Evolutionary conservation across 2,797 vertebrate species (phyloP).

Genomic region (Pseudomugil gertrudae): DNA sequence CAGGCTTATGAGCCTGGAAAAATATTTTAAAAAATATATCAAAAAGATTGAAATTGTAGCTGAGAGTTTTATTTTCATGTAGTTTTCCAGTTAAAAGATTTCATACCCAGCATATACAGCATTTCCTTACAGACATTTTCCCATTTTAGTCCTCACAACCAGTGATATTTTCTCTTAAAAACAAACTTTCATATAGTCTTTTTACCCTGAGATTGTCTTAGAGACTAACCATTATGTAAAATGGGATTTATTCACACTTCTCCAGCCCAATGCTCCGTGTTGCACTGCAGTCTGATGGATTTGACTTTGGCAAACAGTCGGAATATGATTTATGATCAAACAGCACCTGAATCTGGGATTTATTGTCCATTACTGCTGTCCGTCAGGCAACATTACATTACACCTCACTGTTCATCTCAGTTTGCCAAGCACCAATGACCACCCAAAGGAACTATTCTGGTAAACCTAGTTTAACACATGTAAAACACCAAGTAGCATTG

Average conservation of each 20-base stretch:
- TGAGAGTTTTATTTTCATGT: conserved; percentile 26
- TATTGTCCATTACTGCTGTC: conserved; percentile 82
- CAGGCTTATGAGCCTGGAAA: conserved; percentile 47
- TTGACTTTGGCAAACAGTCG: conserved; percentile 75
- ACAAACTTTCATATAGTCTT: conserved; percentile 47
- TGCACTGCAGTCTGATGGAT: conserved; percentile 74
- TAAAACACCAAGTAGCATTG: conserved; percentile 43
- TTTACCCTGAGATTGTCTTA: conserved; percentile 30
- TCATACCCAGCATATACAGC: conserved; percentile 16
- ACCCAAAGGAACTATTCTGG: conserved; percentile 41
- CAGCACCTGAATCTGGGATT: conserved; percentile 79
- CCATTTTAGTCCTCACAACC: conserved; percentile 26
- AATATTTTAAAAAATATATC: conserved; percentile 61
- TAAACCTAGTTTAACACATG: conserved; percentile 57
- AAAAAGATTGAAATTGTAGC: conserved; percentile 57
- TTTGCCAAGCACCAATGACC: conserved; percentile 48
- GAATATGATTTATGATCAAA: conserved; percentile 82
- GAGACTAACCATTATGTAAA: conserved; percentile 65
- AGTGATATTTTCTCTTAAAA: conserved; percentile 22
- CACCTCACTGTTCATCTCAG: conserved; percentile 70
- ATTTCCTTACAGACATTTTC: conserved; percentile 40
- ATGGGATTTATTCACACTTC: conserved; percentile 61
- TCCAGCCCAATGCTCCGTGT: conserved; percentile 50
- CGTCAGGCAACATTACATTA: conserved; percentile 77
- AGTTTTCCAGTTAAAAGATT: conserved; percentile 33